Evolutionary conservation across 2,113 vertebrate genomes (phyloP), one percentile per base, ranked within the genome.

Genomic region (Myotis brandtii): DNA sequence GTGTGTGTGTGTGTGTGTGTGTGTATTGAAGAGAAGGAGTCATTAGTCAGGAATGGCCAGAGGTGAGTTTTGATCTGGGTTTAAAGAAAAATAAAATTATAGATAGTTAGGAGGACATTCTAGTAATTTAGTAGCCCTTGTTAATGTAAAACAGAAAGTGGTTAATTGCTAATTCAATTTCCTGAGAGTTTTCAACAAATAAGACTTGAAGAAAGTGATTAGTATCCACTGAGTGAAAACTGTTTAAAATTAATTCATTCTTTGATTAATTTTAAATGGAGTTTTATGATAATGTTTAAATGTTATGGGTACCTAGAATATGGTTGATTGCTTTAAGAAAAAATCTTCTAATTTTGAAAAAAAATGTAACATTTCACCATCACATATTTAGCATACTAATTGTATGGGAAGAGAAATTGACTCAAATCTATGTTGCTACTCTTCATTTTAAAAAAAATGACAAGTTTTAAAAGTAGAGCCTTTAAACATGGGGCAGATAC

Each of bases 171-270:
- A 95, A 97, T 92, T 96, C 59, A 97, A 97, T 96, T 96, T 96
- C 93, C 97, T 91, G 95, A 97, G 86, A 56, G 84, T 96, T 97
- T 98, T 97, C 95, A 97, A 90, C 86, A 98, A 97, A 89, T 92
- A 95, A n/a, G 37, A 89, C 80, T 95, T 97, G 95, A 97, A 96
- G 86, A 97, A 97, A 95, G 86, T 93, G 96, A 97, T 97, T 96
- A 96, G 87, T 97, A 93, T 81, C 91, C 92, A 95, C 89, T 96
- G 93, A 97, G 94, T 96, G 86, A 98, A 98, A 98, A 95, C 96
- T 96, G 90, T 98, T 98, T 98, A 91, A 97, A 97, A 96, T 98
- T 97, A 98, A 98, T 97, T 90, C 81, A 97, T 95, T 34, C 95
- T 96, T 96, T 91, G 93, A 90, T 97, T 96, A 95, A 93, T 79